phyloP scores from a whole-genome alignment of 1,140 invertebrate species.

The Lepidurus apus region DNA sequence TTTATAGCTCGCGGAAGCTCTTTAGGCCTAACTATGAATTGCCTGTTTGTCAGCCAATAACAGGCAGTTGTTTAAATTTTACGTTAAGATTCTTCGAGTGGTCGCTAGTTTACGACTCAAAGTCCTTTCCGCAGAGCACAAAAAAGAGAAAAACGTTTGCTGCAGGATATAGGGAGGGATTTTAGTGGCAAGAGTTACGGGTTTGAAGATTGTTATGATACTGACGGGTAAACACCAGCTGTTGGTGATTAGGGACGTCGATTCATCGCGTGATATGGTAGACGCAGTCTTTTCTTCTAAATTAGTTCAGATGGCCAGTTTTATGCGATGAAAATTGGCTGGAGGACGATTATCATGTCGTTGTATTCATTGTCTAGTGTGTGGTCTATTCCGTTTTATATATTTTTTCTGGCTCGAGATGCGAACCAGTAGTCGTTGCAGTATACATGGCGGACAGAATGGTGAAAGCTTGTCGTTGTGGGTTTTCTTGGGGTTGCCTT shows the following conservation, averaged over 20 bases:
- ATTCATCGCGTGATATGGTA: background rate
- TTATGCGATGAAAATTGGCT: background rate
- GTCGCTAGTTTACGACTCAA: no score
- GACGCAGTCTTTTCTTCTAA: background rate
- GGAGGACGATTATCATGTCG: background rate
- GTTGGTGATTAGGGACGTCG: conserved; percentile 1
- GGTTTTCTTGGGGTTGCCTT: background rate
- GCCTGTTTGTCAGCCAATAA: no score
- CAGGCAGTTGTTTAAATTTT: no score
- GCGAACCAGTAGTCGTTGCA: no score
- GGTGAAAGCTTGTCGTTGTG: background rate
- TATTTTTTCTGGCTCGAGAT: background rate
- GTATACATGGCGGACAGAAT: no score
- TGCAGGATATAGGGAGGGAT: background rate
- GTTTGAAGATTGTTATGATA: conserved; percentile 14
- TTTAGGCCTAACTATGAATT: no score
- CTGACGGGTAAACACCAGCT: background rate
- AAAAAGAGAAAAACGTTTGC: background rate
- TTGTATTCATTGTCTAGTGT: background rate
- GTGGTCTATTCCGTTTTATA: background rate
- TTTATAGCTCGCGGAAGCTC: no score
- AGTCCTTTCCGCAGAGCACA: no score
- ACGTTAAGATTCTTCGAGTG: no score
- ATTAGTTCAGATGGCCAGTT: background rate
- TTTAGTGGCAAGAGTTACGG: background rate